A percentile compares a stretch with the other conserved stretches of the same genome.
Conservation (phyloP, 2,113 vertebrate genomes). For the Oreotragus oreotragus region DNA sequence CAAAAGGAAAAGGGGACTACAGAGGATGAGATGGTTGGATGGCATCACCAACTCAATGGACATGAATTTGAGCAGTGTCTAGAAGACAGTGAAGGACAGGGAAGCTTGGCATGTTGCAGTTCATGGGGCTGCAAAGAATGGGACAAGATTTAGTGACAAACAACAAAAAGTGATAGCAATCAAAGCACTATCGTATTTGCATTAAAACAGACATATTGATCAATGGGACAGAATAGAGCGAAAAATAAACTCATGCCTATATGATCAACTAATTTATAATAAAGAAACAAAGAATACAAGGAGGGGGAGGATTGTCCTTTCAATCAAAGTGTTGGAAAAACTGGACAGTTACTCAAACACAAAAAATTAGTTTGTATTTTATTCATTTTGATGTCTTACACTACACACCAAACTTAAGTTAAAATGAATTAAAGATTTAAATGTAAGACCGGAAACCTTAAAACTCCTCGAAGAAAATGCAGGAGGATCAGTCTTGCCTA, state of each 20-base stretch:
- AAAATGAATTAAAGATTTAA: background rate
- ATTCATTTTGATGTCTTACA: background rate
- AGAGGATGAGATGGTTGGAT: background rate
- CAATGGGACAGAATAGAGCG: background rate
- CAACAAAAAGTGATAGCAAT: background rate
- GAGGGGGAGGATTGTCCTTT: background rate
- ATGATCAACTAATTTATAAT: background rate
- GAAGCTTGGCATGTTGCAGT: background rate
- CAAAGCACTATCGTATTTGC: background rate
- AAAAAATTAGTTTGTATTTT: background rate
- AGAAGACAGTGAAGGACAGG: background rate
- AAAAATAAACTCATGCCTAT: background rate
- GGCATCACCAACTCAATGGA: background rate
- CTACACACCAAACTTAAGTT: background rate
- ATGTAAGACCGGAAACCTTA: background rate
- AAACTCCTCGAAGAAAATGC: background rate
- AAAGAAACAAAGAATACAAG: background rate
- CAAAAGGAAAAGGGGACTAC: background rate
- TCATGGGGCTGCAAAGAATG: background rate
- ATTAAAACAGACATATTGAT: background rate
- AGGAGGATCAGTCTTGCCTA: background rate
- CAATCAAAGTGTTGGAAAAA: background rate
- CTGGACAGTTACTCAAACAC: background rate
- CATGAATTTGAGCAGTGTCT: background rate
- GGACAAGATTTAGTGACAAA: background rate